Evolutionary conservation across 2,888 invertebrate genomes (phyloP).

Genomic region (Orgyia antiqua): DNA sequence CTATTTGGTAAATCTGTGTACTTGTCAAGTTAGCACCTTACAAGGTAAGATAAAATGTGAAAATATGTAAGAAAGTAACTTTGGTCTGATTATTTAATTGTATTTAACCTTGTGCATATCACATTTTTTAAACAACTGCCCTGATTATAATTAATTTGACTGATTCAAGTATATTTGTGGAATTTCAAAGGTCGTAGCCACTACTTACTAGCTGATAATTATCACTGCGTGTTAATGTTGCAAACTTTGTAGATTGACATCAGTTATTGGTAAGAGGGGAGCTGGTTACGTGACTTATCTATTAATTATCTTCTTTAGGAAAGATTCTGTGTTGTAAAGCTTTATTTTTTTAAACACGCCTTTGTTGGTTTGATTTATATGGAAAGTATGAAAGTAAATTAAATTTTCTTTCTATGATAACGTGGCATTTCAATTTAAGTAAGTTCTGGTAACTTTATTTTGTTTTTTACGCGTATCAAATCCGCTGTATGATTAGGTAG

Average conservation of each 20-base stretch:
- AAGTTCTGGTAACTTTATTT: too few relatives aligned
- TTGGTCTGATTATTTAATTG: conserved; percentile 5
- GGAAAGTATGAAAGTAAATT: too few relatives aligned
- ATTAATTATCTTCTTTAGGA: conserved; percentile 22
- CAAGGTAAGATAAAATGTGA: conserved; percentile 2
- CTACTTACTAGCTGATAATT: conserved; percentile 3
- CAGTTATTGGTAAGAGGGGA: conserved; percentile 15
- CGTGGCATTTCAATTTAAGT: too few relatives aligned
- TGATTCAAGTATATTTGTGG: background rate
- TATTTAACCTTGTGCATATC: conserved; percentile 8
- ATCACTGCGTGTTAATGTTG: conserved; percentile 13
- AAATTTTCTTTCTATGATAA: too few relatives aligned
- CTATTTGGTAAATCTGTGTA: conserved; percentile 7
- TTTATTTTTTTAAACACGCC: too few relatives aligned
- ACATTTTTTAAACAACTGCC: conserved; percentile 2
- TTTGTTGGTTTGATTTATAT: too few relatives aligned
- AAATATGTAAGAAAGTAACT: conserved; percentile 6
- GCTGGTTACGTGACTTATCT: conserved; percentile 41
- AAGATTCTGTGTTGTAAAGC: too few relatives aligned
- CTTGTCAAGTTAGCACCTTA: background rate
- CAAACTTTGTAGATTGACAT: conserved; percentile 20
- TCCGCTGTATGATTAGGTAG: too few relatives aligned
- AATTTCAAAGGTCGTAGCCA: background rate
- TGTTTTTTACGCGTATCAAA: too few relatives aligned
- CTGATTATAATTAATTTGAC: conserved; percentile 3